Base-by-base conservation (phyloP, 2,797 vertebrate genomes). In the Gambusia yucatana region DNA sequence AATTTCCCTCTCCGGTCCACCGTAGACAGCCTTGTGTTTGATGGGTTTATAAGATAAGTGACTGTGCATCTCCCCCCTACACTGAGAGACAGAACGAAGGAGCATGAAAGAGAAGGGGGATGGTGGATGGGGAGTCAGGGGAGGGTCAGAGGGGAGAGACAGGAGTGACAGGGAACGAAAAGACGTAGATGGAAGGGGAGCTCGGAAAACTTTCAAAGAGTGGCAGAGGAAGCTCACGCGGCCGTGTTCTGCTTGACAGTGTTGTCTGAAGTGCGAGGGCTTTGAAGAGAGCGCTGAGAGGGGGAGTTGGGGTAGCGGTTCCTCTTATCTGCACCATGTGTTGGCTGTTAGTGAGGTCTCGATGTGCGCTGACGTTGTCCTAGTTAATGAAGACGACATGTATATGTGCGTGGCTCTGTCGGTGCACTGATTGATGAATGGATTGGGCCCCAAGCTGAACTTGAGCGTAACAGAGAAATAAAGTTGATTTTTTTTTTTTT, bases 11-110 rank as follows among this genome's bases (percentile, higher is more conserved):
- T 52, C 79, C 75, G 1, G 91, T 90, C 89, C 87, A 88, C 89
- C 92, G 90, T 76, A 89, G 93, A 92, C 94, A 91, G 91, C 88
- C 88, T 86, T 65, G 81, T 82, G 83, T 92, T 91, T 93, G 92
- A 94, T 93, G 91, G 89, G 86, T 93, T 93, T 90, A 91, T 90
- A 88, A 89, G 95, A 95, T 95, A 94, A 90, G 89, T 90, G 81
- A 86, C 83, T 86, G 83, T 76, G 87, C 80, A 89, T 90, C 88
- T 81, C 84, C 73, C 70, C 14, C 74, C 89, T 84, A 73, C 84
- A 82, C 78, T 69, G 87, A 83, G 87, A 83, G 81, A 79, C 84
- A 81, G 52, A 76, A 67, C 73, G 80, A 86, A 36, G 80, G 75
- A 41, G 83, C 77, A 79, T 82, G 83, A 89, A 89, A 50, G 82